Evolutionary conservation across 2,888 invertebrate species (phyloP), one percentile per base, ranked within the genome.

Genomic region (Cryptocephalus moraei): DNA sequence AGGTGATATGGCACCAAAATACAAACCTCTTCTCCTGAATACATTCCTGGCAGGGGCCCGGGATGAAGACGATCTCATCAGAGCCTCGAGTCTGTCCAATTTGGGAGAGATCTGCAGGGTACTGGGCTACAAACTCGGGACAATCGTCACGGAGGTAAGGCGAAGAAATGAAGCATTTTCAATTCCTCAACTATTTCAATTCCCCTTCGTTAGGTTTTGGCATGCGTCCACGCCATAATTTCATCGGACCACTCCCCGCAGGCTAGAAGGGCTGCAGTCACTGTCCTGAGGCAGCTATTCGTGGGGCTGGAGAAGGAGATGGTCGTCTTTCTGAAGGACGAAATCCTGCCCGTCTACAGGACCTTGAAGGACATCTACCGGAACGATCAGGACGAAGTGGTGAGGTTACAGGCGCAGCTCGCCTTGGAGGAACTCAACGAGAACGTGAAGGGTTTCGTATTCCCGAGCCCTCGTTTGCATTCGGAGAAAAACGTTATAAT

Each of bases 61-160:
- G 56, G 86, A 89, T 65, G 65, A 74, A 3, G 89, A 91, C 63
- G 75, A 81, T 11, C 68, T 87, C 32, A 78, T 91, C 39, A 75
- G 89, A 58, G 80, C 90, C 11, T 91, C 91, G 2, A 84, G 87
- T 60, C 72, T 92, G 45, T 89, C 91, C 0, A 90, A 89, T 67
- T 73, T 92, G 39, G 91, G 86, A 0, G 89, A 91, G 70, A 74
- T 91, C 11, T 86, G 86, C 57, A 74, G 81, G 55, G 77, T 86
- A 4, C 69, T 92, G 39, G 78, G 83, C 45, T 90, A 82, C 62
- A 81, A 81, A 59, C 70, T 91, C 6, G 86, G 86, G 32, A 72
- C 78, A 48, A 77, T 84, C 48, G 72, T 87, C 46, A 79, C 80
- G 54, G 91, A 91, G 79, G 89, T 86, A 67, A 44, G 39, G 39